Base-by-base conservation (phyloP, 64 coral and sea anemone genomes). In the Dendronephthya gigantea region DNA sequence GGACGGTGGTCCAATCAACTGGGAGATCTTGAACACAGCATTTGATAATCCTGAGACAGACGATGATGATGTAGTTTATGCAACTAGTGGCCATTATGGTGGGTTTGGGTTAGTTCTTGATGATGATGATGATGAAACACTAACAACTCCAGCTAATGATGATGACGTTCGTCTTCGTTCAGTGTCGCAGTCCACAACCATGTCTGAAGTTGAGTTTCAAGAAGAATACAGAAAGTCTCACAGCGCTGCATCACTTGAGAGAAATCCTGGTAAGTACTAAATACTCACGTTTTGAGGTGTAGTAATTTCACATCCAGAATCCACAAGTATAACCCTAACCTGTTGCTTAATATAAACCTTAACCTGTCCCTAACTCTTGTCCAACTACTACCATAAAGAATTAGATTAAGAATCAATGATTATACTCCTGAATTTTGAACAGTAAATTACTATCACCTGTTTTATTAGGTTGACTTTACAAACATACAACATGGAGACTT, bases 121-220 rank as follows among this genome's bases (percentile, higher is more conserved):
- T 39, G 27, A 34, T 32, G 85, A 74, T 83, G 43, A 59, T 45
- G 37, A 45, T 39, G 36, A 35, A 27, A 50, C 35, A 19, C 38
- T 31, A 2, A 29, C 33, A 2, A 32, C 23, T 10, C 33, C n/a
- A 35, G 88, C 84, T n/a, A 88, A 87, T 40, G 41, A 90, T 68
- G 89, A 93, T 19, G 58, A 83, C 35, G 51, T 84, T 52, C 41
- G 90, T 19, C 79, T 90, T 16, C 92, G 95, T 34, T 83, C 56
- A 79, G 88, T 48, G 33, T 98, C 95, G 29, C 87, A 98, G 11
- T 98, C 95, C 0, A 93, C 95, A 15, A 93, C 92, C 39, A 9
- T 92, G 12, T 98, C 95, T n/a, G 95, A 98, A 45, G 81, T 40
- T 33, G 95, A 98, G 35, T 98, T 79, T 34, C 72, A 79, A 19